Evolutionary conservation across 2,888 invertebrate species (phyloP), one percentile per base, ranked within the genome.

Genomic region (Acrobasis suavella): DNA sequence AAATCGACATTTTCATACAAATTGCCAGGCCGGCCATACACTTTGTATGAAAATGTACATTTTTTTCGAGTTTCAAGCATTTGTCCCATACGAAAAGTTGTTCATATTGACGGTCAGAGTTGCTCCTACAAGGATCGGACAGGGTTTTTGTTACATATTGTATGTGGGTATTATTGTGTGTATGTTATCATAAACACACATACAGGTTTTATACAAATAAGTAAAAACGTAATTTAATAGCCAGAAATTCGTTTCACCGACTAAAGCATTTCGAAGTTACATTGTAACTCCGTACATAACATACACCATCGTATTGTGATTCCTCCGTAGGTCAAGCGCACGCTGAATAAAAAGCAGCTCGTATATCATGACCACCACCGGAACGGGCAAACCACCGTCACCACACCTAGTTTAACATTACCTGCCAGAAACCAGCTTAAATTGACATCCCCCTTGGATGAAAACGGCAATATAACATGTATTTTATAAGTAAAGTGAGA

Each of bases 341-440:
- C 65, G 67, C 65, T 67, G 65, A 78, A 72, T 73, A 82, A 77
- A 79, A 75, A 74, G 78, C 80, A 78, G 77, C 75, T 80, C 89
- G 77, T 86, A 81, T 89, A 75, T 87, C 89, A 81, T 71, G 80
- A 73, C 69, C 77, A 78, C 80, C 83, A 87, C 88, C 89, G 89
- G 89, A 89, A 89, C 89, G 88, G 70, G 56, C 77, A 74, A 77
- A 81, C 83, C 82, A 79, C 85, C 81, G 80, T 76, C 82, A 82
- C 82, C 81, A 76, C 80, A 82, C 77, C 75, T 74, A 82, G 83
- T 78, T 78, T 80, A 75, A 75, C 77, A 76, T 87, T 85, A 85
- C 86, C 75, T 68, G 65, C 65, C 64, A 67, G 62, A 42, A 55
- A 72, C 87, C 81, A 80, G 9, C 63, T 9, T 71, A 69, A 54